These are phyloP conservation scores for Epizoanthus ramosus DNA, from an alignment of 92 coral and sea anemone genomes.

Conservation along the genomic window DNA sequence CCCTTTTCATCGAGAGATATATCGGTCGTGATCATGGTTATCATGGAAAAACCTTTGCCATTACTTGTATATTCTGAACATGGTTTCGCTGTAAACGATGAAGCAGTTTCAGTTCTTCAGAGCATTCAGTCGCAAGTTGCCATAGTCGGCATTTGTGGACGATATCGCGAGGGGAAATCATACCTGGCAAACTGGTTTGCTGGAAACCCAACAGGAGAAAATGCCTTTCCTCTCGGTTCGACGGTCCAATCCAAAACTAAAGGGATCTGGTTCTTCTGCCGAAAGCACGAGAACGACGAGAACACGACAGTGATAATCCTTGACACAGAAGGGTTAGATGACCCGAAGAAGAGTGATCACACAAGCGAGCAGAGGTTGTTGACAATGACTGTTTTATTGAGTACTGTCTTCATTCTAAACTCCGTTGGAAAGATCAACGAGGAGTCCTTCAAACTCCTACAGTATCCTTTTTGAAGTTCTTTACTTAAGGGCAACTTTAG, in stretches of 20 bases:
- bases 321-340: conserved; percentile 32
- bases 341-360: conserved; percentile 23
- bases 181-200: conserved; percentile 27
- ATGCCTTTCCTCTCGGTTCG: conserved; percentile 26
- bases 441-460: conserved; percentile 12
- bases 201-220: background rate
- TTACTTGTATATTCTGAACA: too few species aligned
- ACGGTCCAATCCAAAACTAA: conserved; percentile 33
- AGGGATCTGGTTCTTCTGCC: conserved; percentile 40
- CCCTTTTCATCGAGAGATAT: too few species aligned
- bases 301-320: conserved; percentile 13
- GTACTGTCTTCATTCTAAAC: conserved; percentile 27
- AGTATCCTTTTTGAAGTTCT: conserved; percentile 24
- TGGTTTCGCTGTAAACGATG: too few species aligned
- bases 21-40: too few species aligned
- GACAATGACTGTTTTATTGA: conserved; percentile 8
- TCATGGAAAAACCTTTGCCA: too few species aligned
- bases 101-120: too few species aligned
- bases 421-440: conserved; percentile 19
- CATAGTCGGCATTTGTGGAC: too few species aligned
- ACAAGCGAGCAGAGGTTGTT: background rate
- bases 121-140: too few species aligned
- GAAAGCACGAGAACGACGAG: background rate
- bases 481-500: too few species aligned
- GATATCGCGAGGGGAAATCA: conserved; percentile 22